These are phyloP conservation scores for Ramphastos sulfuratus DNA, from an alignment of 2,113 vertebrate species.

Conservation along the genomic window DNA sequence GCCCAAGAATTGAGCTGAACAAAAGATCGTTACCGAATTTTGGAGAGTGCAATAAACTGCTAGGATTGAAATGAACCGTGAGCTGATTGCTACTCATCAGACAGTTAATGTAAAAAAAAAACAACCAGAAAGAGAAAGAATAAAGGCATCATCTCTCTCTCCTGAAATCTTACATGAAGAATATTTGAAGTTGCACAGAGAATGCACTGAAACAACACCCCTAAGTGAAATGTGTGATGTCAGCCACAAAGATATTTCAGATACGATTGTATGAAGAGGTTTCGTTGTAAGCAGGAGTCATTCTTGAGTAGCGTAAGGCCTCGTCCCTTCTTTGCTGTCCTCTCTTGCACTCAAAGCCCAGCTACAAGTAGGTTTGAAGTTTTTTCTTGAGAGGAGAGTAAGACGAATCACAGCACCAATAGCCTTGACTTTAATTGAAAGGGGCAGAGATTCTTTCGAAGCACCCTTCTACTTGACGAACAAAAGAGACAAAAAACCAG, in stretches of 20 bases:
- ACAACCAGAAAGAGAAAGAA: background rate
- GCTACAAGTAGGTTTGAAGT: background rate
- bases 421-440: background rate
- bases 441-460: background rate
- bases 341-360: background rate
- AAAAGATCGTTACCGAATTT: background rate
- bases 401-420: background rate
- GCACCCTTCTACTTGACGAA: background rate
- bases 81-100: background rate
- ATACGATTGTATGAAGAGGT: background rate
- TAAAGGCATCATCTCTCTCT: background rate
- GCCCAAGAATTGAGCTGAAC: background rate
- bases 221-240: background rate
- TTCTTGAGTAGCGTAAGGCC: background rate
- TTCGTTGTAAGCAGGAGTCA: background rate
- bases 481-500: background rate
- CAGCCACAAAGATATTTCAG: background rate
- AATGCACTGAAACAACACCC: background rate
- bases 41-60: background rate
- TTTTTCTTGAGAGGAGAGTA: background rate
- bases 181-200: background rate
- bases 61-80: background rate
- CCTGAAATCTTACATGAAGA: background rate
- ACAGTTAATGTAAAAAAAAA: background rate
- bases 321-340: background rate